Evolutionary conservation across 2,797 vertebrate genomes (phyloP).

Genomic region (Vultur gryphus): DNA sequence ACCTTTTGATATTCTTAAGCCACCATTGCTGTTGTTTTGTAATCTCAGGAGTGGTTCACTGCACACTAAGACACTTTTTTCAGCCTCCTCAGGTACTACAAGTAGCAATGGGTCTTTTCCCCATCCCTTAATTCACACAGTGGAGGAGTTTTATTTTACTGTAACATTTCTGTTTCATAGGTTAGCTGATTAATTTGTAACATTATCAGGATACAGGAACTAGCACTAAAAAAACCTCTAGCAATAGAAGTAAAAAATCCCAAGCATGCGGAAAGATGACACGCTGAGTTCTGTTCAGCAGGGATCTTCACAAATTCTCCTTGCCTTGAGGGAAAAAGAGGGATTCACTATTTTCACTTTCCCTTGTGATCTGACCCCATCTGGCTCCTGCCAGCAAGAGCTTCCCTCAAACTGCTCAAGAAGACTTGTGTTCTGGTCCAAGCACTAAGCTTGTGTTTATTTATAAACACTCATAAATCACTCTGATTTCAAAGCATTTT

Average conservation of each 20-base stretch:
- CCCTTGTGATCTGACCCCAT: neutral
- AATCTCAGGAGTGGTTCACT: neutral
- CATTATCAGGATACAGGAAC: neutral
- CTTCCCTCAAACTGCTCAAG: neutral
- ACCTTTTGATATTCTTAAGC: neutral
- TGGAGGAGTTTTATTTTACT: neutral
- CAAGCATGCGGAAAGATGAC: neutral
- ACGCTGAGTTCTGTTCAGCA: neutral
- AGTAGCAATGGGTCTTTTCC: neutral
- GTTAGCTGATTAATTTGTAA: neutral
- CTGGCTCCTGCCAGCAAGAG: neutral
- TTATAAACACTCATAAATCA: neutral
- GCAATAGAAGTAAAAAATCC: neutral
- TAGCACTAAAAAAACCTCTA: neutral
- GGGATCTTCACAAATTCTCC: neutral
- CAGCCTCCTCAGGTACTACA: neutral
- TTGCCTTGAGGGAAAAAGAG: neutral
- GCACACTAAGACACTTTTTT: neutral
- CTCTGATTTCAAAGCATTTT: neutral
- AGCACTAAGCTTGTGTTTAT: neutral
- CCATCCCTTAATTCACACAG: neutral
- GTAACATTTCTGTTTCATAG: neutral
- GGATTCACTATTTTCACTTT: neutral
- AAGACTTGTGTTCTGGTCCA: neutral
- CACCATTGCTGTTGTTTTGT: neutral